Conservation (phyloP, 2,113 vertebrate genomes). For the Apeltes quadracus region DNA sequence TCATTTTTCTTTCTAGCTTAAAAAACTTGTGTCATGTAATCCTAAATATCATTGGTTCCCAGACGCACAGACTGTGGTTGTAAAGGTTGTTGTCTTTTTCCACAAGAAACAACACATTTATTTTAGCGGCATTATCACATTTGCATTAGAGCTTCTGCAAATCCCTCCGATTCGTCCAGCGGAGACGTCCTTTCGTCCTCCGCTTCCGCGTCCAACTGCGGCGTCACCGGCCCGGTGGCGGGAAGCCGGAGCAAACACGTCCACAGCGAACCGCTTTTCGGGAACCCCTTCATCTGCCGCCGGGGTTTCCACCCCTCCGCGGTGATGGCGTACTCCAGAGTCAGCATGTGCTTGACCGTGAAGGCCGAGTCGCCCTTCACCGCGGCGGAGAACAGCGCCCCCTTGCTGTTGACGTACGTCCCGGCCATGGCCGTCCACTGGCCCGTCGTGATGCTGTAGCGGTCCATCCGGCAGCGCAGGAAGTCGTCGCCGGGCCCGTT, state of each 20-base stretch:
- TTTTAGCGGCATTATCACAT: conserved; percentile 46
- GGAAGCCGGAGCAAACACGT: conserved; percentile 92
- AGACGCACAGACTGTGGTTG: conserved; percentile 84
- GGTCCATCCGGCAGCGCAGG: conserved; percentile 90
- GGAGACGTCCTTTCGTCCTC: conserved; percentile 49
- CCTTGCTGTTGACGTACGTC: conserved; percentile 94
- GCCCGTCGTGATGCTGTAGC: conserved; percentile 87
- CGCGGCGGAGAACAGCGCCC: conserved; percentile 90
- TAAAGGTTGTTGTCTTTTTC: conserved; percentile 80
- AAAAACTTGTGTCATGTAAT: no score
- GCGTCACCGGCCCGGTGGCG: conserved; percentile 51
- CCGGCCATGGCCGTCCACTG: conserved; percentile 91
- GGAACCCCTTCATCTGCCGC: conserved; percentile 89
- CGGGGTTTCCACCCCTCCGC: conserved; percentile 85
- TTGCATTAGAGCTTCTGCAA: conserved; percentile 38
- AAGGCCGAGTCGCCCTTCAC: conserved; percentile 88
- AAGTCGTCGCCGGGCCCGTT: conserved; percentile 93
- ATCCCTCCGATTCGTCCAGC: conserved; percentile 45
- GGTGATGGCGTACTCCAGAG: conserved; percentile 86
- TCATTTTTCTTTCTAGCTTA: no score
- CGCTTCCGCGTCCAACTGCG: conserved; percentile 43
- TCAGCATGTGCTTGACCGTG: conserved; percentile 91
- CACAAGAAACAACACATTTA: conserved; percentile 5
- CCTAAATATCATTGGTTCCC: conserved; percentile 88
- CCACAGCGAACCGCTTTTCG: conserved; percentile 89